These are phyloP conservation scores for Steatornis caripensis DNA, from an alignment of 2,113 vertebrate genomes.

Conservation along the genomic window DNA sequence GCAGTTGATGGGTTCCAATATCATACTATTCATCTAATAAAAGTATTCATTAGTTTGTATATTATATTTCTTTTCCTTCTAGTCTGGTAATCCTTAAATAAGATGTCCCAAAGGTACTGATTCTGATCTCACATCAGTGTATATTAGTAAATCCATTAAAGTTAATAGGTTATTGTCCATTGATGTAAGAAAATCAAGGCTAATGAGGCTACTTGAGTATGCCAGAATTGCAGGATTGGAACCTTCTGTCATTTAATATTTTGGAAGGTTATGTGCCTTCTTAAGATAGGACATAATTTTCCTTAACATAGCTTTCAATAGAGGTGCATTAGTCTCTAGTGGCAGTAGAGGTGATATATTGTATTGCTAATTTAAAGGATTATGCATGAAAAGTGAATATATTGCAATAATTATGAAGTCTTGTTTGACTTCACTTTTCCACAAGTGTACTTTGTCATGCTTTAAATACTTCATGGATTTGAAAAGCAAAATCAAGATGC, in stretches of 20 bases:
- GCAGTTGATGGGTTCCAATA: constrained; percentile 35
- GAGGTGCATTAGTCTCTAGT: constrained; percentile 59
- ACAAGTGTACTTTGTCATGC: constrained; percentile 1
- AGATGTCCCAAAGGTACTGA: constrained; percentile 23
- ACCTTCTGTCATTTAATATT: constrained; percentile 41
- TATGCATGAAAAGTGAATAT: constrained; percentile 59
- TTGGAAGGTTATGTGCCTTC: constrained; percentile 49
- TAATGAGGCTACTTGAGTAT: constrained; percentile 49
- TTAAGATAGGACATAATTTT: constrained; percentile 55
- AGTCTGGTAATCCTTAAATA: constrained; percentile 39
- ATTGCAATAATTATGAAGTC: constrained; percentile 64
- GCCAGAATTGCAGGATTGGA: constrained; percentile 36
- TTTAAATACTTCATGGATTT: neutral
- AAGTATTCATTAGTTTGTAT: constrained; percentile 51
- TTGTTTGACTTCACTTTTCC: constrained; percentile 63
- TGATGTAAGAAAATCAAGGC: constrained; percentile 45
- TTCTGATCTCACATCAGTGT: constrained; percentile 31
- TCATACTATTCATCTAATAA: constrained; percentile 22
- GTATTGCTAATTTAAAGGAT: constrained; percentile 50
- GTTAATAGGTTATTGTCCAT: constrained; percentile 46
- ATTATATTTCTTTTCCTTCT: constrained; percentile 9
- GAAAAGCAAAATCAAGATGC: constrained; percentile 23
- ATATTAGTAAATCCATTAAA: constrained; percentile 54
- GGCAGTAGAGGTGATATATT: constrained; percentile 55
- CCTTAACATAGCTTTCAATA: constrained; percentile 47